Evolutionary conservation across 2,888 invertebrate genomes (phyloP).

Genomic region (Temnothorax rugatulus): DNA sequence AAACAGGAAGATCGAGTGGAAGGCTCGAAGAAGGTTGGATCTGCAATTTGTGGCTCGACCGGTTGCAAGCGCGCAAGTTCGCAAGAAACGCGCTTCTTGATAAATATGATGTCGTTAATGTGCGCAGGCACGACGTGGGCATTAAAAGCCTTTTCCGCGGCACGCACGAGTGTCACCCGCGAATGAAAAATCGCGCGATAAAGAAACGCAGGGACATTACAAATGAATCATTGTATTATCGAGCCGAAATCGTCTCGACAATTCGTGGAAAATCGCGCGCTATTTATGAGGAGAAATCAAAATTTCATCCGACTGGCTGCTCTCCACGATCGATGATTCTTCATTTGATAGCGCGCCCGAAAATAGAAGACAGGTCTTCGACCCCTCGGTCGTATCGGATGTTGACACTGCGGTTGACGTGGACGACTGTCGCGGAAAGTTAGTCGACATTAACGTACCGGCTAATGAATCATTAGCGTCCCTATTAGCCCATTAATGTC

Average conservation of each 20-base stretch:
- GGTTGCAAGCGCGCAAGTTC: conserved; percentile 49
- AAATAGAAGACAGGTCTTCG: conserved; percentile 43
- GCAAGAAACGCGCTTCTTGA: conserved; percentile 40
- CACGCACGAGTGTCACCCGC: neutral
- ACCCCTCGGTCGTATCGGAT: conserved; percentile 48
- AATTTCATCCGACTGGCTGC: neutral
- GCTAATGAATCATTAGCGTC: conserved; percentile 80
- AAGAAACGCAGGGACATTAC: neutral
- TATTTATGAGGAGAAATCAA: neutral
- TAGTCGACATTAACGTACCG: conserved; percentile 58
- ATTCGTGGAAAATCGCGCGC: neutral
- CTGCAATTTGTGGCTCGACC: conserved; percentile 69
- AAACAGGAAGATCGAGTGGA: conserved; percentile 68
- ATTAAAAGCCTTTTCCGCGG: conserved; percentile 31
- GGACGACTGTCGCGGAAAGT: conserved; percentile 63
- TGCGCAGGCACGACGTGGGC: conserved; percentile 4
- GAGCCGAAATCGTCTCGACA: neutral
- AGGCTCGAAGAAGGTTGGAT: conserved; percentile 67
- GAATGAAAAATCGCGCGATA: conserved; percentile 9
- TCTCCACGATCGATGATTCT: neutral
- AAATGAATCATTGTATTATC: neutral
- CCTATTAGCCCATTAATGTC: conserved; percentile 79
- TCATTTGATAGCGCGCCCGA: neutral
- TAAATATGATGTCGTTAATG: conserved; percentile 53
- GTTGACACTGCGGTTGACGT: conserved; percentile 56